phyloP scores from a whole-genome alignment of 2,797 vertebrate species.

The Sciaenops ocellatus region DNA sequence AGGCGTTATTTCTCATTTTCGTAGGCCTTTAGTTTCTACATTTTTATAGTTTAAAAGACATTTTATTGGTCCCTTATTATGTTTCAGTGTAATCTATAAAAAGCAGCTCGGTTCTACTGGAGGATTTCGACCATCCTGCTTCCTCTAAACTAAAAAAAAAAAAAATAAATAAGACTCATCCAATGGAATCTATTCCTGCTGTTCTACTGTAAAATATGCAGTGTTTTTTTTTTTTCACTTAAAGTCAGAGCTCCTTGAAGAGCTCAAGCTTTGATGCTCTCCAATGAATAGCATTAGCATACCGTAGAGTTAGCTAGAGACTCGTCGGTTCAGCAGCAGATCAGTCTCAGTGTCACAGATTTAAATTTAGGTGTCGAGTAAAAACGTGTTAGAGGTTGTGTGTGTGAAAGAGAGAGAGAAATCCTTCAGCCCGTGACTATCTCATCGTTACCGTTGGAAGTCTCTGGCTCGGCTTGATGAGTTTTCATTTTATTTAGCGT shows the following conservation, averaged over 20 bases:
- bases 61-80: conserved; percentile 34
- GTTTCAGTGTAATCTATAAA: conserved; percentile 46
- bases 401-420: conserved; percentile 54
- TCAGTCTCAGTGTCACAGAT: conserved; percentile 71
- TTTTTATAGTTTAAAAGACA: conserved; percentile 27
- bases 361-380: conserved; percentile 68
- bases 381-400: conserved; percentile 61
- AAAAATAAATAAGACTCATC: conserved; percentile 14
- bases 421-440: conserved; percentile 52
- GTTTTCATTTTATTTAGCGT: conserved; percentile 43
- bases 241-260: conserved; percentile 60
- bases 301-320: conserved; percentile 59
- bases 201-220: conserved; percentile 53
- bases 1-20: conserved; percentile 40
- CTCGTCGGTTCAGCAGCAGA: conserved; percentile 58
- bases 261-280: conserved; percentile 68
- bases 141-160: conserved; percentile 18
- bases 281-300: conserved; percentile 70
- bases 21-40: conserved; percentile 15
- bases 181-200: conserved; percentile 9
- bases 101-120: conserved; percentile 2
- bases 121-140: not conserved
- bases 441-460: conserved; percentile 41
- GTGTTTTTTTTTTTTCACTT: conserved; percentile 21
- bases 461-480: conserved; percentile 40